Evolutionary conservation across 2,797 vertebrate genomes (phyloP).

Genomic region (Clamator glandarius): DNA sequence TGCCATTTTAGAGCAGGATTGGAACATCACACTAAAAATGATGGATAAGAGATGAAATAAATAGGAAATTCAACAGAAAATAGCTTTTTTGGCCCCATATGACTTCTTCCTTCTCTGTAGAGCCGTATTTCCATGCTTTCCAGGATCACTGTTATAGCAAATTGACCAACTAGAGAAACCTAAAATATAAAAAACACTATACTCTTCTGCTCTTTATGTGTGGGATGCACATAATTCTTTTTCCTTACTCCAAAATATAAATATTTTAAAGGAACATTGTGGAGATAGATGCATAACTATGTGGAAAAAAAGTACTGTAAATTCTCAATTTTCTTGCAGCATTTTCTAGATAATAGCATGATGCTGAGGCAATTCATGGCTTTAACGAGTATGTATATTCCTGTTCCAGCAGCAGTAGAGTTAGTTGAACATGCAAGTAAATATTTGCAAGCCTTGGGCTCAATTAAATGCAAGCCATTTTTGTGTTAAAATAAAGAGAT

Average conservation of each 20-base stretch:
- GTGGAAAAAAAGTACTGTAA: background rate
- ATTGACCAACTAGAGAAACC: background rate
- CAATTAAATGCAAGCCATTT: background rate
- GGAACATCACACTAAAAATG: background rate
- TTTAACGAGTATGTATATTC: background rate
- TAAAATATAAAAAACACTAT: background rate
- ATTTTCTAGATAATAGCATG: background rate
- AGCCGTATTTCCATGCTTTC: background rate
- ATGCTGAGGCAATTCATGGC: background rate
- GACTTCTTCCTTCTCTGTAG: background rate
- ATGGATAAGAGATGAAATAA: conserved; percentile 30
- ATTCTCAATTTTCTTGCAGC: background rate
- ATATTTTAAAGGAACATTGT: background rate
- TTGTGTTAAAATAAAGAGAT: background rate
- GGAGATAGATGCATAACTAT: background rate
- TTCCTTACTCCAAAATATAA: background rate
- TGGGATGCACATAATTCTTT: background rate
- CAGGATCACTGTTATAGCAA: background rate
- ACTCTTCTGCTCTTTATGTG: background rate
- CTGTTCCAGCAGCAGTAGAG: background rate
- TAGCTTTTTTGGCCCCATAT: conserved; percentile 30
- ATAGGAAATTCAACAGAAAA: conserved; percentile 36
- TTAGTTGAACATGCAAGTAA: background rate
- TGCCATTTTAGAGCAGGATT: background rate
- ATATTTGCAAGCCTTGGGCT: background rate